Percentiles rank a stretch among this genome's conserved stretches.
Conservation (phyloP, 2,797 vertebrate genomes). For the Zenarchopterus dispar region DNA sequence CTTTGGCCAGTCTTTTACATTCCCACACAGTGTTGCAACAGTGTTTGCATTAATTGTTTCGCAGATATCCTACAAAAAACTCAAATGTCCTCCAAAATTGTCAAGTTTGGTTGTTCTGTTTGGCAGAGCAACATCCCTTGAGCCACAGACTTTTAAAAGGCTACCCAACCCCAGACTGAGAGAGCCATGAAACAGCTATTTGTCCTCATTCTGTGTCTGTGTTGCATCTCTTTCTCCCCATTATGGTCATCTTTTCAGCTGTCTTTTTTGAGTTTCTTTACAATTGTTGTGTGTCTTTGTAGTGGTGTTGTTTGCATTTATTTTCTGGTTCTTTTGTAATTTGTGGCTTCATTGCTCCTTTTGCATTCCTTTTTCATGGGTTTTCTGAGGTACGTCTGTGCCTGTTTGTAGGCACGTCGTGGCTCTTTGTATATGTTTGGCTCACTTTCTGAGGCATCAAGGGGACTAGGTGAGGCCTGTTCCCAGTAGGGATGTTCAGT, state of each 20-base stretch:
- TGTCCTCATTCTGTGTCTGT: background rate
- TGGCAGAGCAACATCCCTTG: background rate
- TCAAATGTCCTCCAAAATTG: constrained; percentile 42
- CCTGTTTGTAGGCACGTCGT: constrained; percentile 7
- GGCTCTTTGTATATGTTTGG: constrained; percentile 7
- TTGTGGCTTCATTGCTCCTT: background rate
- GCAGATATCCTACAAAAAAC: constrained; percentile 31
- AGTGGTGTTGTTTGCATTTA: background rate
- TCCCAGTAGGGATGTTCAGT: background rate
- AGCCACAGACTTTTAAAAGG: no score
- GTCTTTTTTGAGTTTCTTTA: background rate
- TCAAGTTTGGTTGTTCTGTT: constrained; percentile 10
- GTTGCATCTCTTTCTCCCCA: background rate
- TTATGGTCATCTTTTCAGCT: background rate
- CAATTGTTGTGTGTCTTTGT: constrained; percentile 1
- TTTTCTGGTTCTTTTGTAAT: background rate
- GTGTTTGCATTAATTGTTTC: constrained; percentile 66
- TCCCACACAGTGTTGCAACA: constrained; percentile 27
- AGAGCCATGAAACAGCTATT: background rate
- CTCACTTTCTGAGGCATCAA: background rate
- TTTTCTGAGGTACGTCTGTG: background rate
- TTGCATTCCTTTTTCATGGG: background rate
- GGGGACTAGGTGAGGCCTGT: constrained; percentile 5
- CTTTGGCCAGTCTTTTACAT: constrained; percentile 46
- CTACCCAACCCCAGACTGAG: no score